phyloP scores from a whole-genome alignment of 2,888 invertebrate species.

The Dendrolimus pini region DNA sequence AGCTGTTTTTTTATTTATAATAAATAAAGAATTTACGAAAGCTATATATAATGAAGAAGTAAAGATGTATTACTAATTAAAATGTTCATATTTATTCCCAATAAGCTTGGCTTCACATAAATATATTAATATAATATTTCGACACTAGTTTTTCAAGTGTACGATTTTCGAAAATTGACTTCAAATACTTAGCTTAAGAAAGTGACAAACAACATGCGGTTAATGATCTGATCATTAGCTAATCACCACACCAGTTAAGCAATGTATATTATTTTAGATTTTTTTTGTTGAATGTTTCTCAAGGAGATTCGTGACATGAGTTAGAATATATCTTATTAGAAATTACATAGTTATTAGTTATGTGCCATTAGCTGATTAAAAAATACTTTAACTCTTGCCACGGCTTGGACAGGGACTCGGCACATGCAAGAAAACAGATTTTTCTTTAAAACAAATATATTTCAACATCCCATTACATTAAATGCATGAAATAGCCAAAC shows the following conservation, averaged over 20 bases:
- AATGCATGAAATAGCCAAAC: conserved; percentile 56
- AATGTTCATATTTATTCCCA: no score
- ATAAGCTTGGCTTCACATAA: no score
- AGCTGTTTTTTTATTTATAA: no score
- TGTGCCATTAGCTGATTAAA: no score
- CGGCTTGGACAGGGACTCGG: conserved; percentile 43
- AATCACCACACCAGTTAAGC: conserved; percentile 15
- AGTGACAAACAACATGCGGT: conserved; percentile 21
- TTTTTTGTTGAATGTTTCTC: conserved; percentile 2
- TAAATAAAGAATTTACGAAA: no score
- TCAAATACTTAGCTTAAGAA: no score
- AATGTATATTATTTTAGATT: not conserved
- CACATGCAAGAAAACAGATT: conserved; percentile 73
- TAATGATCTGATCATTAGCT: conserved; percentile 15
- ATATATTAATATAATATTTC: no score
- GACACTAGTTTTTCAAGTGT: no score
- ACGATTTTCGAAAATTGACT: no score
- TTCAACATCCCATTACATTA: conserved; percentile 64
- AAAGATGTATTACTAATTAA: no score
- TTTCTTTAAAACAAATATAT: conserved; percentile 61
- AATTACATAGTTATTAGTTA: no score
- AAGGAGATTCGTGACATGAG: conserved; percentile 26
- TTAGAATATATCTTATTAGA: not conserved
- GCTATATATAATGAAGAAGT: no score
- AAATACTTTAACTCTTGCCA: conserved; percentile 28